These are phyloP conservation scores for Pseudococcus longispinus DNA, from an alignment of 2,888 invertebrate genomes.

Conservation along the genomic window DNA sequence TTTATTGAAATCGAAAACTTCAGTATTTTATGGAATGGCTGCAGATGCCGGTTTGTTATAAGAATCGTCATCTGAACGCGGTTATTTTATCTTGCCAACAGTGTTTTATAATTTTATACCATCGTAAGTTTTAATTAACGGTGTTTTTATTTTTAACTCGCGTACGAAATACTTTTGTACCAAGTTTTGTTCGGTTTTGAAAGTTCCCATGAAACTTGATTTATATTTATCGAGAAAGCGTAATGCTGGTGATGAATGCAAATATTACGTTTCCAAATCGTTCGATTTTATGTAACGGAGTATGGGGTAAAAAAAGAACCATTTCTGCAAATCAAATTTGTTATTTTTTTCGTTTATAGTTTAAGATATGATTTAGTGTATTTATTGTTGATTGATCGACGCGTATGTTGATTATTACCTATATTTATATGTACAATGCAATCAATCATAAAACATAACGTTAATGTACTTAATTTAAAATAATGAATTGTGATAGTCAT, in stretches of 20 bases:
- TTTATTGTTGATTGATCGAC: constrained; percentile 32
- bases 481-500: constrained; percentile 22
- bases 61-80: not conserved
- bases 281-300: not conserved
- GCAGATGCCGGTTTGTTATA: constrained; percentile 63
- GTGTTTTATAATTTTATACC: not conserved
- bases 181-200: not conserved
- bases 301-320: not conserved
- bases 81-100: not conserved
- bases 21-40: constrained; percentile 83
- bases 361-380: not conserved
- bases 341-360: not conserved
- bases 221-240: too few relatives aligned
- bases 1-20: constrained; percentile 73
- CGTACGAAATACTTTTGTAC: not conserved
- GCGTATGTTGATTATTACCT: not conserved
- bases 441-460: constrained; percentile 9
- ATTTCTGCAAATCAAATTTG: not conserved
- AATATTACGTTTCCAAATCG: not conserved
- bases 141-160: not conserved
- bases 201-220: not conserved
- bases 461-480: constrained; percentile 30
- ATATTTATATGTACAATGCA: not conserved
- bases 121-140: not conserved
- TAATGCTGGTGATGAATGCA: not conserved